Evolutionary conservation across 2,888 invertebrate species (phyloP).

Genomic region (Balanococcus diminutus): DNA sequence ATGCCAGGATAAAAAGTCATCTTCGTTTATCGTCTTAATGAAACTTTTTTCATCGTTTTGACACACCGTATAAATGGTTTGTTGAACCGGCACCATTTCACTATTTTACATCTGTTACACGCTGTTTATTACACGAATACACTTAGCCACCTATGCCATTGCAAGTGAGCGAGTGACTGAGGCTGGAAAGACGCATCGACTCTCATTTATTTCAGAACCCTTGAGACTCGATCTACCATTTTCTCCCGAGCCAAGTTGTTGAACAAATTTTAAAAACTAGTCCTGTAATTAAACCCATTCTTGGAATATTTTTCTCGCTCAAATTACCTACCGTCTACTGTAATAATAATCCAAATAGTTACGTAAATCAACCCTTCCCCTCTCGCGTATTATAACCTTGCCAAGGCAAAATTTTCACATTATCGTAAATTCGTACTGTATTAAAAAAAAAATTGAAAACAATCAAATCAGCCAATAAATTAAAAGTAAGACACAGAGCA

Average conservation of each 20-base stretch:
- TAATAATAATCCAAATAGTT: background rate
- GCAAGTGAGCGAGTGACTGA: background rate
- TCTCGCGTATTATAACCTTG: background rate
- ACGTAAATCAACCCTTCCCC: background rate
- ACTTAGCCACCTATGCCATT: background rate
- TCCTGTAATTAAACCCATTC: background rate
- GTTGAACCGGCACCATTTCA: background rate
- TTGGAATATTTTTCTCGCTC: background rate
- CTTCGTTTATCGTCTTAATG: constrained; percentile 20
- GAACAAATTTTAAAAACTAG: background rate
- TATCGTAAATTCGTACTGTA: background rate
- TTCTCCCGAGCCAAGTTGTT: too few species aligned
- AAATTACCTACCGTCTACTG: background rate
- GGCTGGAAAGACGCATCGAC: background rate
- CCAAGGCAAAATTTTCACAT: background rate
- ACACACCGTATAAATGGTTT: constrained; percentile 5
- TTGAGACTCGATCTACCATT: background rate
- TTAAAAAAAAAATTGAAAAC: background rate
- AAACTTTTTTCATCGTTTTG: background rate
- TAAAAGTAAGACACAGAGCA: background rate
- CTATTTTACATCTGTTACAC: constrained; percentile 4
- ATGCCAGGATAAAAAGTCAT: background rate
- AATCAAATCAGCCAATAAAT: background rate
- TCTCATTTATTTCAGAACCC: background rate
- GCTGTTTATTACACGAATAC: background rate